Percentiles rank a stretch among this genome's conserved stretches.
Conservation (phyloP, 2,113 vertebrate genomes). For the Collichthys lucidus region DNA sequence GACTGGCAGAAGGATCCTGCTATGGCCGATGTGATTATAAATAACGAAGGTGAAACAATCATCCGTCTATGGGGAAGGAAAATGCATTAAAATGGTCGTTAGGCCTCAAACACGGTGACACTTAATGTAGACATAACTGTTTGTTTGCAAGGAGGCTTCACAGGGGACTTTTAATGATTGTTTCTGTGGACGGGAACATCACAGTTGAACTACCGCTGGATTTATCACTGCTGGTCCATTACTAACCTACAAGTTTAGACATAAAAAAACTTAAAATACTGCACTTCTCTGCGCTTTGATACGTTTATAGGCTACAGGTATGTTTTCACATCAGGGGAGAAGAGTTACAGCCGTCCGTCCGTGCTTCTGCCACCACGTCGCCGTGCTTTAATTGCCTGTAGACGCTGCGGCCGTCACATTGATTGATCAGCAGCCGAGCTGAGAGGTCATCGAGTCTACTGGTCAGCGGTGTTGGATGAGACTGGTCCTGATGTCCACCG, state of each 20-base stretch:
- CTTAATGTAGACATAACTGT: not conserved
- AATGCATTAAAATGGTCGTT: not conserved
- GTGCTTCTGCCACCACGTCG: not conserved
- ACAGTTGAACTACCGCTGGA: constrained; percentile 23
- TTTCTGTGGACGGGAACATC: constrained; percentile 11
- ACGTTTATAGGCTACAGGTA: constrained; percentile 13
- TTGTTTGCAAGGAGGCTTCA: constrained; percentile 28
- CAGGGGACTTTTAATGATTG: constrained; percentile 4
- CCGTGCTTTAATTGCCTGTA: not conserved
- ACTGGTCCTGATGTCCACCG: constrained; percentile 56
- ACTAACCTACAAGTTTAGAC: not conserved
- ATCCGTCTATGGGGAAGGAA: not conserved
- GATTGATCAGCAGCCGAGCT: constrained; percentile 56
- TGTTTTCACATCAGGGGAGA: constrained; percentile 18
- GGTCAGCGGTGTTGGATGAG: constrained; percentile 61
- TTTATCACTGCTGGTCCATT: constrained; percentile 12
- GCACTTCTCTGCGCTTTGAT: not conserved
- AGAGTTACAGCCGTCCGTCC: not conserved
- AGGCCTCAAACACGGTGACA: not conserved
- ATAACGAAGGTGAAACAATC: not conserved
- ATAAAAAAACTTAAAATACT: constrained; percentile 14
- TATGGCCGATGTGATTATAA: not conserved
- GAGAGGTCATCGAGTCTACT: constrained; percentile 55
- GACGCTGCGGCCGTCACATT: constrained; percentile 8
- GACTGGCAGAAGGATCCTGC: not conserved